Conservation (phyloP, 2,113 vertebrate genomes). For the Labeo catla region DNA sequence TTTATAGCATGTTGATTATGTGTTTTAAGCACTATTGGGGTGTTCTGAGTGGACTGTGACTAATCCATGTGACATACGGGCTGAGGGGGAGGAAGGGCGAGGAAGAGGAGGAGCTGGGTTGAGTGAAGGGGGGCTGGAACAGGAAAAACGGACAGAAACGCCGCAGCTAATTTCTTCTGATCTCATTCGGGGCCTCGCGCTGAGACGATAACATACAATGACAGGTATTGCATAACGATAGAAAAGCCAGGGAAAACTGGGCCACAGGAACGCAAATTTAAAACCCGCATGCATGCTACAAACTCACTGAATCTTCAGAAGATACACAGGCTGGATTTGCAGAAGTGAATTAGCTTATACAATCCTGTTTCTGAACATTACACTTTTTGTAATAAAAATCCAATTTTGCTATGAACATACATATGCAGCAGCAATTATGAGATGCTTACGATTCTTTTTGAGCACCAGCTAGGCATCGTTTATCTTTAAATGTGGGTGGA, state of each 20-base stretch:
- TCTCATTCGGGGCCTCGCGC: background rate
- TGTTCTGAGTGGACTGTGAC: background rate
- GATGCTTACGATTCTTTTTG: background rate
- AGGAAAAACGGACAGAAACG: background rate
- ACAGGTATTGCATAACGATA: constrained; percentile 45
- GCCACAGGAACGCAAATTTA: constrained; percentile 9
- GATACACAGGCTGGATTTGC: background rate
- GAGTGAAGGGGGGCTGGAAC: background rate
- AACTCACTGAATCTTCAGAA: constrained; percentile 16
- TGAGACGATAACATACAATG: constrained; percentile 51
- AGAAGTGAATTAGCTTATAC: constrained; percentile 11
- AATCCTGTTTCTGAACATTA: background rate
- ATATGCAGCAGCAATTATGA: background rate
- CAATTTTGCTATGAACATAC: background rate
- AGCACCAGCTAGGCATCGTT: background rate
- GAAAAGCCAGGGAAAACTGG: background rate
- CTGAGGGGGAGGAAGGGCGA: background rate
- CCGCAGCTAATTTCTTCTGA: background rate
- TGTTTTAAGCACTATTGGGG: background rate
- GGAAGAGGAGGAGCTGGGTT: background rate
- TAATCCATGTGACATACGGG: background rate
- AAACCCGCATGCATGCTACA: background rate
- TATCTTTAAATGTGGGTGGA: background rate
- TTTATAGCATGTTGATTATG: background rate
- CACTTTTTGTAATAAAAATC: background rate